A percentile compares a stretch with the other conserved stretches of the same genome.
Evolutionary conservation across 2,888 invertebrate species (phyloP).

Genomic region (Drosophila peninsularis): DNA sequence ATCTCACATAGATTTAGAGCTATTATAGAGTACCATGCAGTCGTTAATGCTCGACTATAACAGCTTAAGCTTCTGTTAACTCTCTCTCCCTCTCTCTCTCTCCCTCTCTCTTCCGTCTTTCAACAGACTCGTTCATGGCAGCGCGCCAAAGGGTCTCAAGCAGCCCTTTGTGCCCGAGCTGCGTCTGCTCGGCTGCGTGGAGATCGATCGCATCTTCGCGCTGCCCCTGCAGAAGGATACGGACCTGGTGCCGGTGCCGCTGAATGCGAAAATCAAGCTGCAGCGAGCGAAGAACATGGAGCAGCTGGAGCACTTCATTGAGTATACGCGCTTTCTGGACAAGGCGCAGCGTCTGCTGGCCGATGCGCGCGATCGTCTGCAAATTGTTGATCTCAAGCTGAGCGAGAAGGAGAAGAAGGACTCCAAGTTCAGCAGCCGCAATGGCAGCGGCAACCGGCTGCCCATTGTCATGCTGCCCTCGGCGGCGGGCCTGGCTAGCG

Average conservation of each 20-base stretch:
- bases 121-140: constrained; percentile 91
- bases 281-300: constrained; percentile 93
- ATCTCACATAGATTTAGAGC: not conserved
- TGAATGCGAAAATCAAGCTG: constrained; percentile 94
- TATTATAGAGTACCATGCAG: not conserved
- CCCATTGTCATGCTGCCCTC: constrained; percentile 84
- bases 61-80: not conserved
- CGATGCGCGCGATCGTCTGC: constrained; percentile 91
- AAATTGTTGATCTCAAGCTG: constrained; percentile 92
- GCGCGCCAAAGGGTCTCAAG: constrained; percentile 93
- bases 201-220: constrained; percentile 93
- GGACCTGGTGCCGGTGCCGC: constrained; percentile 92
- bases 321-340: constrained; percentile 91
- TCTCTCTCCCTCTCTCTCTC: too few species aligned
- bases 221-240: constrained; percentile 92
- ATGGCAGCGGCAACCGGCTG: constrained; percentile 82
- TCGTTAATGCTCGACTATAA: not conserved
- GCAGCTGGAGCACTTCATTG: constrained; percentile 89
- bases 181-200: constrained; percentile 92
- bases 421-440: constrained; percentile 83
- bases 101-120: not conserved
- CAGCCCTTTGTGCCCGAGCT: constrained; percentile 94
- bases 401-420: constrained; percentile 87
- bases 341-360: constrained; percentile 90
- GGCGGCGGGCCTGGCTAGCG: constrained; percentile 82